A percentile compares a stretch with the other conserved stretches of the same genome.
Conservation (phyloP, 2,797 vertebrate genomes). For the Ctenosaura bakeri region DNA sequence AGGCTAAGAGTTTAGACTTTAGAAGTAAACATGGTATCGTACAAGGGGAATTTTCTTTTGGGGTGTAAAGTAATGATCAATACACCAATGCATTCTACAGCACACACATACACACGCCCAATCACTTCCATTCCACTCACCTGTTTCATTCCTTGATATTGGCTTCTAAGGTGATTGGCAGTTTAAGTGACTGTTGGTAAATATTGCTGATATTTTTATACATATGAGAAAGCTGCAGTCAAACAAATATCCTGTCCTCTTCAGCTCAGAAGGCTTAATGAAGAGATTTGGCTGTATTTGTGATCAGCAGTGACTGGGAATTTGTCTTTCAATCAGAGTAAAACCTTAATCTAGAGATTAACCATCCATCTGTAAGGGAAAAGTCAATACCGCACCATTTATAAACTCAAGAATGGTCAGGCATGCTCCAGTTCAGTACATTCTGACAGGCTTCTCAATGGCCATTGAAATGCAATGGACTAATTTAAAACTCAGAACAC, state of each 20-base stretch:
- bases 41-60: neutral
- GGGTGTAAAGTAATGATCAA: neutral
- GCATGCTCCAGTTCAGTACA: neutral
- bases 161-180: neutral
- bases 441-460: neutral
- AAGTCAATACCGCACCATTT: neutral
- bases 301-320: constrained; percentile 35
- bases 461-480: neutral
- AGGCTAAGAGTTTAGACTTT: neutral
- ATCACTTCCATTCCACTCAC: too few relatives aligned
- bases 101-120: too few relatives aligned
- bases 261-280: constrained; percentile 13
- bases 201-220: neutral
- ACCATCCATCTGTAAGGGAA: constrained; percentile 8
- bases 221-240: neutral
- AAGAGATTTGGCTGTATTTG: neutral
- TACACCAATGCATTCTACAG: neutral
- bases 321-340: constrained; percentile 30
- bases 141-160: neutral
- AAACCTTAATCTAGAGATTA: constrained; percentile 39
- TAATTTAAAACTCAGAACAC: neutral
- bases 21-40: neutral
- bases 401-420: neutral
- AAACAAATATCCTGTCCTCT: neutral
- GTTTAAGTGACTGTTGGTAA: neutral